Conservation (phyloP, 1,140 invertebrate genomes). For the Pseudoatta argentina region DNA sequence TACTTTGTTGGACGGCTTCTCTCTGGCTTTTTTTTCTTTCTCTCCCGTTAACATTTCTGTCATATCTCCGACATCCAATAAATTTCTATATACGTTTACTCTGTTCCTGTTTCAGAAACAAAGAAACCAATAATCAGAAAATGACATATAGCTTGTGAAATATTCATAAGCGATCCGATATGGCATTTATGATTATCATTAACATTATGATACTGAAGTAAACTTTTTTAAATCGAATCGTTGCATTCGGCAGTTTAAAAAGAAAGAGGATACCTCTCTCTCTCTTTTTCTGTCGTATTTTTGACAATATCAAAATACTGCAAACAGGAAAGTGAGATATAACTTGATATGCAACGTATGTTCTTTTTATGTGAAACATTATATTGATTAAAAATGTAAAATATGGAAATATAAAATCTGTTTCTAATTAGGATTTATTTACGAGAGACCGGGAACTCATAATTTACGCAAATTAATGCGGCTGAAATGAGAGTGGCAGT, state of each 20-base stretch:
- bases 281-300: not conserved
- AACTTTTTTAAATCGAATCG: not conserved
- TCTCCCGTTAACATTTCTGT: not conserved
- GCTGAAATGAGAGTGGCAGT: not conserved
- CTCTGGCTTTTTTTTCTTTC: not conserved
- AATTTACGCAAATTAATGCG: conserved; percentile 36
- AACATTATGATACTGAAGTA: not conserved
- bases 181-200: not conserved
- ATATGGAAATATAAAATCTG: conserved; percentile 35
- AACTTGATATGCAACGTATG: not conserved
- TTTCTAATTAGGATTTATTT: conserved; percentile 41
- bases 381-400: conserved; percentile 46
- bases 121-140: not conserved
- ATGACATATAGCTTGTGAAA: conserved; percentile 6
- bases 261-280: too few species aligned
- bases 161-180: not conserved
- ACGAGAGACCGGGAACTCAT: not conserved
- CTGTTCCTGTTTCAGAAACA: not conserved
- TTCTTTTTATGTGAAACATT: conserved; percentile 20
- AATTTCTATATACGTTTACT: conserved; percentile 6
- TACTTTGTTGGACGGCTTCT: conserved; percentile 46
- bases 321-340: conserved; percentile 8
- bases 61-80: conserved; percentile 33
- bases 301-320: not conserved
- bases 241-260: not conserved